Percentiles rank a stretch among this genome's conserved stretches.
These are phyloP conservation scores for Rhingia campestris DNA, from an alignment of 2,888 invertebrate genomes.

Conservation along the genomic window DNA sequence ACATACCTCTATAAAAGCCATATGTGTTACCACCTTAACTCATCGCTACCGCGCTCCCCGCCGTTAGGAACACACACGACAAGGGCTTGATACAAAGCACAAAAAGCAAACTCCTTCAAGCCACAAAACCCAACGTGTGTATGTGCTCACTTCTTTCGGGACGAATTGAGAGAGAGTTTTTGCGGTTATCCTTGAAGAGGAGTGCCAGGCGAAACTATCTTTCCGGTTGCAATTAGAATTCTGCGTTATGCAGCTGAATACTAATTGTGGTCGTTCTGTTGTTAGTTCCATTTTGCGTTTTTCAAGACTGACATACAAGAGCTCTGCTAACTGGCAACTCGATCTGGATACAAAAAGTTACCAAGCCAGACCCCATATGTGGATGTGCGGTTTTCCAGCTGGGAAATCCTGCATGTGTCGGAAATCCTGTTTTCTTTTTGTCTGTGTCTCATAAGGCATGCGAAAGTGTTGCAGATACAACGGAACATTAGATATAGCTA, in stretches of 20 bases:
- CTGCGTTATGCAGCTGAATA: constrained; percentile 41
- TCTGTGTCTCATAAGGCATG: neutral
- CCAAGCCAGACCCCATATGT: constrained; percentile 9
- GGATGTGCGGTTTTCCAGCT: constrained; percentile 25
- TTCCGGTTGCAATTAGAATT: constrained; percentile 44
- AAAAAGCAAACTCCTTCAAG: constrained; percentile 11
- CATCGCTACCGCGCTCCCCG: neutral
- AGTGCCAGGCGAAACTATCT: constrained; percentile 1
- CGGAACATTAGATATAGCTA: constrained; percentile 13
- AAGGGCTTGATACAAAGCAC: neutral
- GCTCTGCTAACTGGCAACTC: constrained; percentile 1
- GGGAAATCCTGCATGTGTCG: constrained; percentile 31
- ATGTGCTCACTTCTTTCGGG: constrained; percentile 4
- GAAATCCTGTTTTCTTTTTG: no score
- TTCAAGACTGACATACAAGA: neutral
- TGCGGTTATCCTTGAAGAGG: constrained; percentile 30
- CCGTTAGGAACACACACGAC: neutral
- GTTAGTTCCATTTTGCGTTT: constrained; percentile 27
- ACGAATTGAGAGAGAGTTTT: constrained; percentile 33
- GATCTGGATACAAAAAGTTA: constrained; percentile 12
- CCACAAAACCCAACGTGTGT: constrained; percentile 7
- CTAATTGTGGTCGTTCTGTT: constrained; percentile 50
- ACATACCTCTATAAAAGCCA: neutral
- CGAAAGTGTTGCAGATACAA: neutral
- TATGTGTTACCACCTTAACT: constrained; percentile 10